Base-by-base conservation (phyloP, 2,888 invertebrate species). In the Macrosoma leucophasiata region DNA sequence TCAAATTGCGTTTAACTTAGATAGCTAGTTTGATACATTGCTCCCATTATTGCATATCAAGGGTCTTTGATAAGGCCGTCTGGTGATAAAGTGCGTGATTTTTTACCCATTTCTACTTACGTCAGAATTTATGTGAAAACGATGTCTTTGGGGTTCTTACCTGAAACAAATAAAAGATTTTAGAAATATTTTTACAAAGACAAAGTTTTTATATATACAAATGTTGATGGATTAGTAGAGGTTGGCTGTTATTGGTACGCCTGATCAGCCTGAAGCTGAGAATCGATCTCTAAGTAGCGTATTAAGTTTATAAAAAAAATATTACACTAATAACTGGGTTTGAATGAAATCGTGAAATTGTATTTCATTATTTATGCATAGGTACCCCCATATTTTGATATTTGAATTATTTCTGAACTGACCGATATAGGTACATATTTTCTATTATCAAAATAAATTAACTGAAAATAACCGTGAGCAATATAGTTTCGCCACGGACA, bases 1-100 rank as follows among this genome's bases (percentile, higher is more conserved):
- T 84, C 82, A 84, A 81, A 82, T 76, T 75, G 78, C 74, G 77
- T 82, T 81, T 77, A 76, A 81, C 63, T 81, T 72, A 78, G 78
- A 78, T 78, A 79, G 73, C 76, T 78, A 74, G 73, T 79, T 78
- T 82, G 81, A 84, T 79, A 78, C 71, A 84, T 84, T 62, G 71
- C 67, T 58, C 47, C 76, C 74, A 71, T 78, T 81, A 81, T 81
- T 81, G 77, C 79, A 78, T 79, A 79, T 79, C 74, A 74, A 77
- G 61, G 65, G 65, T 59, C 56, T 59, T 50, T 64, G 81, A 77
- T 77, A 79, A 76, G 65, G 62, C 64, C 64, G 58, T 60, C 51
- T 50, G 46, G 54, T 62, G 62, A 68, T 68, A 61, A 42, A 65
- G 49, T 52, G 52, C 48, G 46, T 43, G 49, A 50, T 50, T 52